Percentiles rank a stretch among this genome's conserved stretches.
phyloP scores from a whole-genome alignment of 1,140 invertebrate genomes.

The Hyles vespertilio region DNA sequence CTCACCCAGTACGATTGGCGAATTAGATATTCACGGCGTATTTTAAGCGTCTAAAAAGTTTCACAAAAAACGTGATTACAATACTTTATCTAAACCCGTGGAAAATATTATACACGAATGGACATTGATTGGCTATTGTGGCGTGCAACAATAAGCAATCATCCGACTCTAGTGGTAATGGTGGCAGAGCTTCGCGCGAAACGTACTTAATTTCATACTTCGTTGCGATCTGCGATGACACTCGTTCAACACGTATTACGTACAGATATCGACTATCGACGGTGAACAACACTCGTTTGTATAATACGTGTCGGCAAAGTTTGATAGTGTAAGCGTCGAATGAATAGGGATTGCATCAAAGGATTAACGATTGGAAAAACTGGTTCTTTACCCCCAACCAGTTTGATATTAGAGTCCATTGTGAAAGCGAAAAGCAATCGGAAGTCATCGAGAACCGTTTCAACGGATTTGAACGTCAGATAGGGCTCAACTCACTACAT shows the following conservation, averaged over 20 bases:
- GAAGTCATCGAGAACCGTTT: conserved; percentile 35
- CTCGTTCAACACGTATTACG: neutral
- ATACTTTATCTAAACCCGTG: conserved; percentile 1
- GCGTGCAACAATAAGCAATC: conserved; percentile 61
- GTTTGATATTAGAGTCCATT: conserved; percentile 29
- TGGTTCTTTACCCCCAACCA: conserved; percentile 2
- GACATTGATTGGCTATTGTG: conserved; percentile 61
- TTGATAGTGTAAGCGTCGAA: too few relatives aligned
- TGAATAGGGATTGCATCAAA: conserved; percentile 1
- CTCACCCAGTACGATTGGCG: neutral
- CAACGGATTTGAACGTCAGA: conserved; percentile 20
- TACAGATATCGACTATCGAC: too few relatives aligned
- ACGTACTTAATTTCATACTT: conserved; percentile 32
- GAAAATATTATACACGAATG: conserved; percentile 26
- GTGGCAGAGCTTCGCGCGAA: conserved; percentile 25
- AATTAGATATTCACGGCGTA: conserved; percentile 1
- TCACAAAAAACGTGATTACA: conserved; percentile 1
- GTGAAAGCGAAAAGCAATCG: conserved; percentile 37
- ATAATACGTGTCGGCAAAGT: too few relatives aligned
- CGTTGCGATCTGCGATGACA: conserved; percentile 12
- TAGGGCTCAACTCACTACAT: conserved; percentile 1
- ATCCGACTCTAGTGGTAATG: conserved; percentile 38
- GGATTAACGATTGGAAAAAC: conserved; percentile 8
- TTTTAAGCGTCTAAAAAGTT: neutral
- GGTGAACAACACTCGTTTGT: too few relatives aligned